Base-by-base conservation (phyloP, 2,113 vertebrate species). In the Microtus pennsylvanicus region DNA sequence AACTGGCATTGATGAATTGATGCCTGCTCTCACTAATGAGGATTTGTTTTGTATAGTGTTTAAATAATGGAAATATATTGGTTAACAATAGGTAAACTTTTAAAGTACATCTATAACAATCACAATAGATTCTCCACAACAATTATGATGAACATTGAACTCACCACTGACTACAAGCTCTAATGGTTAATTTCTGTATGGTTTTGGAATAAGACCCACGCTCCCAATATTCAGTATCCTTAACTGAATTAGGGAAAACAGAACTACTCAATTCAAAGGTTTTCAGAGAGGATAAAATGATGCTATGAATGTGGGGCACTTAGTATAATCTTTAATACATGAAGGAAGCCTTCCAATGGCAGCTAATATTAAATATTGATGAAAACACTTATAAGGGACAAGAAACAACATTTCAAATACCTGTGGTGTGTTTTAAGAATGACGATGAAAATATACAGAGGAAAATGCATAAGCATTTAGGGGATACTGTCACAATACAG, bases 341-440 rank as follows among this genome's bases (percentile, higher is more conserved):
- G 81, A 70, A 42, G 5, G 67, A 38, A 55, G 24, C 2, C 35
- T 33, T 90, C 38, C 22, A 94, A 76, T 80, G n/a, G 61, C 77
- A 80, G 33, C 55, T 47, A 80, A 24, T 58, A 69, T 76, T 93
- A 96, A 90, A 65, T 80, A 76, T 58, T 96, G 35, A 95, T 76
- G 42, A 95, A 76, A 90, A 69, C 74, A 94, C 61, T 82, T 61
- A 87, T 69, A 69, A 42, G 67, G 83, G 50, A 63, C 30, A 90
- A 85, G 61, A 94, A 95, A 83, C 22, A 74, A 47, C 70, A 90
- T 70, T 94, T 52, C 16, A 42, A 80, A 61, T 87, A 81, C 35
- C 35, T 35, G 30, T 77, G 21, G 7, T 38, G 3, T 38, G 50
- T 91, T 83, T 94, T 87, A 90, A 76, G 26, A 85, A 67, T 17